Base-by-base conservation (phyloP, 2,797 vertebrate genomes). In the Loris lydekkerianus region DNA sequence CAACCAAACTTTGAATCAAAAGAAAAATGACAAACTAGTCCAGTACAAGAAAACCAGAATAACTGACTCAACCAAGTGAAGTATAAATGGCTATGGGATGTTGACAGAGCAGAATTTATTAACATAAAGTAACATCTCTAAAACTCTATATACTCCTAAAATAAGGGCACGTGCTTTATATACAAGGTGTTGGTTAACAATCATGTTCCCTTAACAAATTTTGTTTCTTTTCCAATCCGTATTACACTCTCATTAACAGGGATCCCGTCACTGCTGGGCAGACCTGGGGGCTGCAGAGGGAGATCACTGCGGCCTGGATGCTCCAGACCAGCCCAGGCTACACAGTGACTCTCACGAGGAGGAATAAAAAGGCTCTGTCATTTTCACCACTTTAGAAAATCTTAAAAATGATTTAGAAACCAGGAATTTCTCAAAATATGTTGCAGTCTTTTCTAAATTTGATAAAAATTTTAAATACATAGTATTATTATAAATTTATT, bases 21-120 rank as follows among this genome's bases (percentile, higher is more conserved):
- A 86, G 69, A 93, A 93, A 91, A 91, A 96, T 65, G 86, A 96
- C 80, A 91, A 73, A 89, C 40, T 93, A 88, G 49, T 53, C 49
- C 49, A 53, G 46, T 80, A n/a, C 23, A 93, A 87, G 40, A 93
- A 56, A 96, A 91, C 37, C 67, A 92, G 56, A 91, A 46, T 49
- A 89, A 56, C 2, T 46, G 31, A 95, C 40, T 75, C 18, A 60
- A 82, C 18, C 14, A 78, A 95, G 78, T 86, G 31, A 94, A 75
- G 93, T 56, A 43, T 10, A 58, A 94, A 78, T 60, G 67, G 63
- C 56, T 20, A 43, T 70, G 53, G 49, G 31, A 89, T 72, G 84
- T 3, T 83, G 21, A 56, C 29, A 88, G 87, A 89, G 58, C 37
- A 67, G 43, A 77, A 76, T 56, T 56, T 76, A 70, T 53, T 60